Percentiles rank a stretch among this genome's conserved stretches.
Evolutionary conservation across 2,797 vertebrate genomes (phyloP).

Genomic region (Centropyge bicolor): DNA sequence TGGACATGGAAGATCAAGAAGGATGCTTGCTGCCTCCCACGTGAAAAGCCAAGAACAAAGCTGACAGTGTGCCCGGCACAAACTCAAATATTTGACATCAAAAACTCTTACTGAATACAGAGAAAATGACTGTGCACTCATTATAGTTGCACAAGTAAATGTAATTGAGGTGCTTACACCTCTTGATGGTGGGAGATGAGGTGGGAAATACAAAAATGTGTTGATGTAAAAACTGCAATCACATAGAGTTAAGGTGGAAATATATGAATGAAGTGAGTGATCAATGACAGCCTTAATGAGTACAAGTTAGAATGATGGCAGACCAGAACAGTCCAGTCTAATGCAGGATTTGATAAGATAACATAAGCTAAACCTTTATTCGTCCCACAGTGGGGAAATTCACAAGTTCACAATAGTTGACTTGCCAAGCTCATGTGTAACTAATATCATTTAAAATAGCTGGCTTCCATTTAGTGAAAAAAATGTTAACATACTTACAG

Average conservation of each 20-base stretch:
- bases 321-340: background rate
- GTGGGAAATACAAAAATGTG: background rate
- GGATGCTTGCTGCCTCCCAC: constrained; percentile 49
- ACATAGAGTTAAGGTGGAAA: background rate
- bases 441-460: no score
- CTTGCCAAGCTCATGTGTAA: background rate
- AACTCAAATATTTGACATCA: constrained; percentile 32
- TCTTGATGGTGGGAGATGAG: background rate
- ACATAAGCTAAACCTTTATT: no score
- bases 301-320: background rate
- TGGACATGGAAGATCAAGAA: constrained; percentile 45
- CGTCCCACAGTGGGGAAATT: no score
- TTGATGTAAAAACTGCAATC: background rate
- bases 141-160: background rate
- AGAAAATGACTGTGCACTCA: background rate
- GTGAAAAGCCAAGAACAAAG: constrained; percentile 52
- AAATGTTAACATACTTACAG: background rate
- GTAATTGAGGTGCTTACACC: background rate
- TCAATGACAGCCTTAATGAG: background rate
- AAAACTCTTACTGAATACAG: constrained; percentile 10
- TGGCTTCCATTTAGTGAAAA: background rate
- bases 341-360: background rate
- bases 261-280: background rate
- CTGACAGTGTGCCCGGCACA: constrained; percentile 46
- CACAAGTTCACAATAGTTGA: background rate